Base-by-base conservation (phyloP, 2,113 vertebrate genomes). In the Tautogolabrus adspersus region DNA sequence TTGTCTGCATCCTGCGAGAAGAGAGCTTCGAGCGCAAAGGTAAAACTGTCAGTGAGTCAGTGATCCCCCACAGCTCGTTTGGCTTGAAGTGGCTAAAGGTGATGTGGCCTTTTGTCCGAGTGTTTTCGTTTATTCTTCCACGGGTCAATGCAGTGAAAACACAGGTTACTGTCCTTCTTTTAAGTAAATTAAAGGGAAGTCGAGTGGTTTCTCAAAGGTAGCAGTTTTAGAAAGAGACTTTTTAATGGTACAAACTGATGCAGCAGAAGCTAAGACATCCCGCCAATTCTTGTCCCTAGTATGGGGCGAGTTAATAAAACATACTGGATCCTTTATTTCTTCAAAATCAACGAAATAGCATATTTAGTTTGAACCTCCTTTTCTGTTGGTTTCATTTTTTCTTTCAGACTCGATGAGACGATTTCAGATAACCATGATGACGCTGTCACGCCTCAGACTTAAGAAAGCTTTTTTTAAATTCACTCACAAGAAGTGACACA, bases 1-100 rank as follows among this genome's bases (percentile, higher is more conserved):
- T 99, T 67, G 98, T 99, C 88, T 99, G 98, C 94, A 99, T 99
- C 93, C 96, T 99, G 91, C 94, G 98, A 92, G 98, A 99, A 93
- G 98, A 99, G 90, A 99, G 98, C 94, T 99, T 99, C 81, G 98
- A 99, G 89, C 96, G 98, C 83, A 99, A 99, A 99, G 98, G 98
- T 99, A 92, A 26, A 77, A 19, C 51, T 26, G 42, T 71, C 69
- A 51, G 18, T 19, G 38, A 59, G 34, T 18, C 67, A 38, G 68
- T 3, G 40, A 52, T 63, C 40, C 59, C 23, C 56, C 12, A 15
- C 12, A 46, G 56, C 61, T 55, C 26, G n/a, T 58, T 30, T 54
- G 37, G 26, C 30, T 40, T 56, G n/a, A 58, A 60, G 23, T 37
- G 46, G 46, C 38, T 56, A 34, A 66, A 49, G 18, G 40, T 21